Conservation (phyloP, 2,797 vertebrate species). For the Helostoma temminkii region DNA sequence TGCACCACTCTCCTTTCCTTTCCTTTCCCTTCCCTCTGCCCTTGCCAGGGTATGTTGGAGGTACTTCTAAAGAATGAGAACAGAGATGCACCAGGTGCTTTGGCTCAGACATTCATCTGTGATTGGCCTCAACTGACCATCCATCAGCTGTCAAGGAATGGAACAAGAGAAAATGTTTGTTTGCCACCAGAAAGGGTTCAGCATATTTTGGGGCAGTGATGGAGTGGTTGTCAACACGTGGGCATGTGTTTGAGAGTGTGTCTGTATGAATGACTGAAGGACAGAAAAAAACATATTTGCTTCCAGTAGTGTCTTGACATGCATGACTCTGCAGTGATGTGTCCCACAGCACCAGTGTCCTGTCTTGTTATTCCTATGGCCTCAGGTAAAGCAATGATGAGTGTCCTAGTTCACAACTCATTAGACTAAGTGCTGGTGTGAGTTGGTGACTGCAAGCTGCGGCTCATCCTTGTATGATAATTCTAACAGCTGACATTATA, state of each 20-base stretch:
- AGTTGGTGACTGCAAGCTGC: slow-evolving; percentile 36
- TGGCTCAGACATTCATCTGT: slow-evolving; percentile 25
- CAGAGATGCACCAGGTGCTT: slow-evolving; percentile 47
- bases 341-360: slow-evolving; percentile 18
- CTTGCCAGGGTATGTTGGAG: slow-evolving; percentile 3
- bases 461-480: slow-evolving; percentile 26
- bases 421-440: slow-evolving; percentile 21
- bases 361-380: slow-evolving; percentile 31
- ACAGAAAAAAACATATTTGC: neutral
- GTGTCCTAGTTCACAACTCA: slow-evolving; percentile 37
- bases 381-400: slow-evolving; percentile 22
- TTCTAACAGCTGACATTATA: slow-evolving; percentile 20
- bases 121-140: slow-evolving; percentile 41
- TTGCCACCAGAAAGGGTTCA: slow-evolving; percentile 21
- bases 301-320: neutral
- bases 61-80: slow-evolving; percentile 11
- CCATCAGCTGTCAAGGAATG: slow-evolving; percentile 36
- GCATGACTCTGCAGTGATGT: slow-evolving; percentile 14
- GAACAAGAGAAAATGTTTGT: slow-evolving; percentile 43
- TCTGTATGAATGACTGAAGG: slow-evolving; percentile 20
- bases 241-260: slow-evolving; percentile 12
- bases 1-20: neutral
- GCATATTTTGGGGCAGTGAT: slow-evolving; percentile 25
- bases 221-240: slow-evolving; percentile 39
- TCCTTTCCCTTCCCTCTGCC: neutral